These are phyloP conservation scores for Luscinia luscinia DNA, from an alignment of 2,797 vertebrate species.

Conservation along the genomic window DNA sequence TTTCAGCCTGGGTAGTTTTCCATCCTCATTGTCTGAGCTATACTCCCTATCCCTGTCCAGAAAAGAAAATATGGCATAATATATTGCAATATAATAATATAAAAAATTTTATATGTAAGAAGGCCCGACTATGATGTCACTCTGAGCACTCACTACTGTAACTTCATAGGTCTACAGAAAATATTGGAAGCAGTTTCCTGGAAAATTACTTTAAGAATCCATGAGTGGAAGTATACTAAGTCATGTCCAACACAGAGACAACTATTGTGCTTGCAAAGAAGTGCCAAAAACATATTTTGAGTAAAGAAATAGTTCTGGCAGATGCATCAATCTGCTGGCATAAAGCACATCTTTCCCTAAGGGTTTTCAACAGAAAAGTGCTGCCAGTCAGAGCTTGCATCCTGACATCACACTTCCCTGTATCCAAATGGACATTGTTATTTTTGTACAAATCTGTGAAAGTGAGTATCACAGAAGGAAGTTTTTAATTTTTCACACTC, in stretches of 20 bases:
- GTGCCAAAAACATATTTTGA: not conserved
- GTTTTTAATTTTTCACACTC: not conserved
- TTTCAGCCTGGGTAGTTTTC: not conserved
- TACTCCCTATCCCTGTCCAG: not conserved
- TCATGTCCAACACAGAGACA: not conserved
- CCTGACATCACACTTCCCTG: not conserved
- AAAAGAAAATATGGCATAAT: not conserved
- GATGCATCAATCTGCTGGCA: not conserved
- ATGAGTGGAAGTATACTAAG: not conserved
- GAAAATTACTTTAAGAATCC: not conserved
- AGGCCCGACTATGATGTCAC: fast-evolving
- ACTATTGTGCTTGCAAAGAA: not conserved
- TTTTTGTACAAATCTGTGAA: not conserved
- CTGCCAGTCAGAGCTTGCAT: not conserved
- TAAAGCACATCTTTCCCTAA: not conserved
- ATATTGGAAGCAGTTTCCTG: not conserved
- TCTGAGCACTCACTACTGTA: not conserved
- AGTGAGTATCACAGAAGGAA: not conserved
- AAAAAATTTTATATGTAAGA: not conserved
- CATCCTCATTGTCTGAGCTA: not conserved
- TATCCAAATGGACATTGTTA: not conserved
- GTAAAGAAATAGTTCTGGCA: not conserved
- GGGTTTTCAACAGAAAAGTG: not conserved
- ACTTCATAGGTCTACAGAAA: not conserved
- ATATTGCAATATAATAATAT: not conserved